Conservation (phyloP, 2,797 vertebrate genomes). For the Esox masquinongy region DNA sequence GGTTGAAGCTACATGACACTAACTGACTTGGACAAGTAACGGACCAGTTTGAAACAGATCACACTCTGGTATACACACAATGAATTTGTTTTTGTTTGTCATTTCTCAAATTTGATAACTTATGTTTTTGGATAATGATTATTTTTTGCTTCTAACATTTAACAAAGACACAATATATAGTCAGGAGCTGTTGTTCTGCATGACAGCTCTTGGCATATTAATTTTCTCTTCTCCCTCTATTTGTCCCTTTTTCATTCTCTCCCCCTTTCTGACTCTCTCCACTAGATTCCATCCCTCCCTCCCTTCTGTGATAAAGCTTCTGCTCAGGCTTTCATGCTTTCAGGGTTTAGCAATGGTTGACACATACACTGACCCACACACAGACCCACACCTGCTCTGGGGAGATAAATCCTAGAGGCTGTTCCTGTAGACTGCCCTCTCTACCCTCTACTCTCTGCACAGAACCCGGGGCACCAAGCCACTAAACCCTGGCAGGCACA, state of each 20-base stretch:
- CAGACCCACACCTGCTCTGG: conserved; percentile 29
- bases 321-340: conserved; percentile 8
- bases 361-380: conserved; percentile 6
- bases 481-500: conserved; percentile 28
- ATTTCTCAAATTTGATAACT: too few species aligned
- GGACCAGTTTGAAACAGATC: too few species aligned
- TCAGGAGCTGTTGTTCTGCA: too few species aligned
- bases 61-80: too few species aligned
- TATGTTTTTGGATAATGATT: too few species aligned
- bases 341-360: conserved; percentile 9
- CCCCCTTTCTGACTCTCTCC: conserved; percentile 3
- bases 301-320: conserved; percentile 17
- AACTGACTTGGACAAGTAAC: too few species aligned
- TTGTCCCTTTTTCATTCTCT: background rate
- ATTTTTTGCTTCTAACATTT: too few species aligned
- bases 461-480: conserved; percentile 47
- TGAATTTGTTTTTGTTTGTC: too few species aligned
- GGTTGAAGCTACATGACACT: too few species aligned
- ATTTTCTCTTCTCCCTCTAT: background rate
- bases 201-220: too few species aligned
- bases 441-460: conserved; percentile 19
- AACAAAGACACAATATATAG: too few species aligned
- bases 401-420: conserved; percentile 59
- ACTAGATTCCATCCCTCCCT: conserved; percentile 14
- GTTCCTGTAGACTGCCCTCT: conserved; percentile 18